Evolutionary conservation across 2,113 vertebrate genomes (phyloP).

Genomic region (Paratilapia polleni): DNA sequence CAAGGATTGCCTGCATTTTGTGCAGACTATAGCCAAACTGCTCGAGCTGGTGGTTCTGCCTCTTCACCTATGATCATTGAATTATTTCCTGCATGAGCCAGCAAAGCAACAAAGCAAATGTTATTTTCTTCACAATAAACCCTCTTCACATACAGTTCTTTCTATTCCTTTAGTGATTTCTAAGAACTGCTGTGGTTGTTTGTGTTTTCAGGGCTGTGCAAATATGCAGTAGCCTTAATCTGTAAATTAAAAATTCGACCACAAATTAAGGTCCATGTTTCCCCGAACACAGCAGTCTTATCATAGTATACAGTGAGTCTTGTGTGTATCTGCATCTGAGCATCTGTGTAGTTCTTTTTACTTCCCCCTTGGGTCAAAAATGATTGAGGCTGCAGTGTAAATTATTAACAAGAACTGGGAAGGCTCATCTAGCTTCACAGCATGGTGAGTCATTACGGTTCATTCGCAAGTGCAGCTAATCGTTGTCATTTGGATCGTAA

Average conservation of each 20-base stretch:
- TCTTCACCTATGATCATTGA: background rate
- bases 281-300: background rate
- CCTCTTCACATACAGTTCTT: background rate
- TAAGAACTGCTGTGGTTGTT: background rate
- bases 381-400: slow-evolving; percentile 31
- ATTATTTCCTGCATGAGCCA: background rate
- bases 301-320: background rate
- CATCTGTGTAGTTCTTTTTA: slow-evolving; percentile 14
- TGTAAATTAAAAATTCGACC: background rate
- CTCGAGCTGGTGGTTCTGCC: background rate
- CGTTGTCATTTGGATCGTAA: background rate
- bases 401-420: slow-evolving; percentile 44
- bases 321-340: background rate
- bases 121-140: background rate
- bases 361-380: slow-evolving; percentile 21
- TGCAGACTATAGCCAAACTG: background rate
- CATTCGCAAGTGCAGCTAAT: background rate
- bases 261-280: slow-evolving; percentile 1
- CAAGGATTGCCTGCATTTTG: background rate
- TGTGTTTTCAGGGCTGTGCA: background rate
- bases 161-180: background rate
- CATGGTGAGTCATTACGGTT: slow-evolving; percentile 12
- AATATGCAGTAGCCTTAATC: background rate
- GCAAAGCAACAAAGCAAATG: background rate
- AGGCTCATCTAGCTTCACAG: slow-evolving; percentile 31